Base-by-base conservation (phyloP, 2,797 vertebrate genomes). In the Carapus acus region DNA sequence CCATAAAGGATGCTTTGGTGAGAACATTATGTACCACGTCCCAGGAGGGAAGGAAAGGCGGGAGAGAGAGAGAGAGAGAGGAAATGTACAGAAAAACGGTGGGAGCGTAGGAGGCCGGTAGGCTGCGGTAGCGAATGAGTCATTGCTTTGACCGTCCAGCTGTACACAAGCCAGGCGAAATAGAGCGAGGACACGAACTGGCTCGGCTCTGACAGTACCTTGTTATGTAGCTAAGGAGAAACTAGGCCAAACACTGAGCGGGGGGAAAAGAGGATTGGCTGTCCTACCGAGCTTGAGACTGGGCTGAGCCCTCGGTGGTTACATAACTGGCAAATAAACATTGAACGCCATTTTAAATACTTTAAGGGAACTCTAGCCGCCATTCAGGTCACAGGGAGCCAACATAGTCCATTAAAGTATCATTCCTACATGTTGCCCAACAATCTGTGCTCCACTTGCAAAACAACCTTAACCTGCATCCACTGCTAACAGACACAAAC, bases 171-270 rank as follows among this genome's bases (percentile, higher is more conserved):
- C 45, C 51, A 65, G 49, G 52, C 59, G 53, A 55, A 53, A 55
- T 14, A 50, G 39, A 50, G 46, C 24, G 44, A 53, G 62, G 52
- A 58, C 50, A 59, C 50, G 42, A 54, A 62, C 16, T 37, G 58
- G 29, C 51, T 61, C 46, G 22, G 58, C 66, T 53, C 48, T 23
- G 57, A 44, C 53, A 7, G 12, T 39, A 65, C 38, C 36, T 43
- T 60, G 74, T 83, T 78, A 79, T 78, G 71, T 69, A 70, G 74
- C 61, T 23, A 45, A 44, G 62, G 38, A 64, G 51, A 82, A 88
- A 85, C 75, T 76, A 79, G 84, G 87, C 80, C 83, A 85, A 76
- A 78, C 65, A 49, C 66, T 48, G 54, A 77, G 71, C 64, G 51
- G 9, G 45, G 69, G 12, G 31, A 62, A 76, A 74, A 83, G 75